A percentile compares a stretch with the other conserved stretches of the same genome.
These are phyloP conservation scores for Sarcophilus harrisii DNA, from an alignment of 2,797 vertebrate genomes.

Conservation along the genomic window DNA sequence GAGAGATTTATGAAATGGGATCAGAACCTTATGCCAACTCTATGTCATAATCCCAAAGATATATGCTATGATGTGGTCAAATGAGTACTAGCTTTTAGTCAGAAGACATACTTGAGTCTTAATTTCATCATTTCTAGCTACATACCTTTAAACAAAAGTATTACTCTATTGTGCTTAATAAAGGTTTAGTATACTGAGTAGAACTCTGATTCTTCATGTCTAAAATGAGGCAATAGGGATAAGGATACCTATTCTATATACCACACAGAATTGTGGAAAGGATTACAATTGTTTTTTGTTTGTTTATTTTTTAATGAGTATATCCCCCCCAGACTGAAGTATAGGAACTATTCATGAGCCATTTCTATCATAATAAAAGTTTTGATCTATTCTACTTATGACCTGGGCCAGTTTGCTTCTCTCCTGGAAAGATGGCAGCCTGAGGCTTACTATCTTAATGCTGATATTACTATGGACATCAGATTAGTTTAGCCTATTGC, in stretches of 20 bases:
- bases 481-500: neutral
- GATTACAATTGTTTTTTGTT: neutral
- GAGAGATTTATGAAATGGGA: neutral
- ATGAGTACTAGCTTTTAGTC: neutral
- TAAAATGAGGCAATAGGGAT: neutral
- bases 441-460: neutral
- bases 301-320: neutral
- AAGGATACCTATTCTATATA: neutral
- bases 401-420: neutral
- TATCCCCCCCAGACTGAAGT: neutral
- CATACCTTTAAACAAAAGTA: neutral
- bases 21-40: neutral
- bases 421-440: neutral
- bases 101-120: neutral
- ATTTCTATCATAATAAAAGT: neutral
- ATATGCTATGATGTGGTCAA: neutral
- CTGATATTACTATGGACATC: neutral
- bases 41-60: neutral
- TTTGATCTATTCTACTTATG: neutral
- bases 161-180: neutral
- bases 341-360: too few relatives aligned
- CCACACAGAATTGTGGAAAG: neutral
- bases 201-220: neutral
- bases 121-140: neutral
- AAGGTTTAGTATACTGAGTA: neutral